These are phyloP conservation scores for Brachionus asplanchnoidis DNA, from an alignment of 1,140 invertebrate genomes.

Conservation along the genomic window DNA sequence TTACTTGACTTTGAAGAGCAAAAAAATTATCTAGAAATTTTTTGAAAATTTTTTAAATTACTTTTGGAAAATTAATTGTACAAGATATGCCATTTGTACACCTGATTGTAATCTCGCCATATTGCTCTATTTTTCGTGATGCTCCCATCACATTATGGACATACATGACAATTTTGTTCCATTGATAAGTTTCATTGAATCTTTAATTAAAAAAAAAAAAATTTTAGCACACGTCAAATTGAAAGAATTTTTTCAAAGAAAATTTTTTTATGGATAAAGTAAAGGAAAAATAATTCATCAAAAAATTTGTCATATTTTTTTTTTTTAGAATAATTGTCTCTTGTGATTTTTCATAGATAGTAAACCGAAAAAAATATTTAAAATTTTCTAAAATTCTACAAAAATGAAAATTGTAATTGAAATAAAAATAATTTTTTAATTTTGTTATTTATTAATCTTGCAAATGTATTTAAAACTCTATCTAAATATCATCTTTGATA, in stretches of 20 bases:
- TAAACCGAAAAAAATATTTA: too few relatives aligned
- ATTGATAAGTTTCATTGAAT: constrained; percentile 66
- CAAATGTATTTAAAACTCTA: not conserved
- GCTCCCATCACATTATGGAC: constrained; percentile 74
- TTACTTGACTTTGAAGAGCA: not conserved
- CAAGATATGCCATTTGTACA: constrained; percentile 63
- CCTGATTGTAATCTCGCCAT: constrained; percentile 72
- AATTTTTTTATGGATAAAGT: too few relatives aligned
- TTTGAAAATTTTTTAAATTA: constrained; percentile 47
- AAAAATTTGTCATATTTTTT: too few relatives aligned
- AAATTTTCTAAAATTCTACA: too few relatives aligned
- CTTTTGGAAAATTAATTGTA: constrained; percentile 76
- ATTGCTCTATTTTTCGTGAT: constrained; percentile 78
- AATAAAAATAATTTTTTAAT: not conserved
- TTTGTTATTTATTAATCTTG: not conserved
- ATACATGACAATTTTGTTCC: constrained; percentile 83
- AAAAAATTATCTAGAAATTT: not conserved
- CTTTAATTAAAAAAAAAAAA: constrained; percentile 45
- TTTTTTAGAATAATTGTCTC: too few relatives aligned
- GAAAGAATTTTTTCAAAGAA: too few relatives aligned
- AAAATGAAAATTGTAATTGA: too few relatives aligned
- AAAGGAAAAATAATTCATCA: too few relatives aligned
- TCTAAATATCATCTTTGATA: too few relatives aligned
- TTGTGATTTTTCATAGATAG: too few relatives aligned
- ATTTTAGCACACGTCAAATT: too few relatives aligned